Conservation (phyloP, 2,888 invertebrate species). For the Patella ulyssiponensis region DNA sequence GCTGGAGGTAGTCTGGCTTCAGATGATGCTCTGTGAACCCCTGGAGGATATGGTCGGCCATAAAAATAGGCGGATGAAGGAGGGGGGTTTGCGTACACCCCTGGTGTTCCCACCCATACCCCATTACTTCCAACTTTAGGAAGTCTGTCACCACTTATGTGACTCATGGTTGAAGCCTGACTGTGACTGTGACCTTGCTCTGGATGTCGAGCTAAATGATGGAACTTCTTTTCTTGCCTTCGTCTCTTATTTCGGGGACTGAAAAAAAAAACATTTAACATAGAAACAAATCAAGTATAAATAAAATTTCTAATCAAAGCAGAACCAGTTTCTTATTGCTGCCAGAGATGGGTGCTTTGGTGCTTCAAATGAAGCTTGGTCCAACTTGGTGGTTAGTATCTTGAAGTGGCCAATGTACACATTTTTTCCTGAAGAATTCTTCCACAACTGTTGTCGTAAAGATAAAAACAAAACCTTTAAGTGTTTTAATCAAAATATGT, state of each 20-base stretch:
- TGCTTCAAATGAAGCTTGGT: no score
- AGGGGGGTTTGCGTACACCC: slow-evolving; percentile 44
- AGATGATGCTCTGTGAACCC: not conserved
- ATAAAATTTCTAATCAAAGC: no score
- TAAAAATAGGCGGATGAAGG: slow-evolving; percentile 48
- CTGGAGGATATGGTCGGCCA: slow-evolving; percentile 22
- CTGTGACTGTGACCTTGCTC: slow-evolving; percentile 34
- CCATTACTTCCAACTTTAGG: slow-evolving; percentile 53
- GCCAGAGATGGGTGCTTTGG: no score
- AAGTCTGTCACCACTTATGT: slow-evolving; percentile 23
- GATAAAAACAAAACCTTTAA: no score
- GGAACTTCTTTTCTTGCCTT: slow-evolving; percentile 30
- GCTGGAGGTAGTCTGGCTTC: no score
- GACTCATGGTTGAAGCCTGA: slow-evolving; percentile 39
- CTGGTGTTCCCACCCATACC: slow-evolving; percentile 56
- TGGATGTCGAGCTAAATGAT: slow-evolving; percentile 16
- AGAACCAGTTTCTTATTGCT: no score
- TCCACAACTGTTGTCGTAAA: not conserved
- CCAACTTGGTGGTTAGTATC: no score
- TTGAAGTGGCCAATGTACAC: not conserved
- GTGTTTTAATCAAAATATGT: no score
- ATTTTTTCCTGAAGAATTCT: not conserved
- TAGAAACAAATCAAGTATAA: no score
- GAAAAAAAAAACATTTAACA: not conserved
- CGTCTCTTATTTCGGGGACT: slow-evolving; percentile 29